Evolutionary conservation across 2,888 invertebrate species (phyloP), one percentile per base, ranked within the genome.

Genomic region (Caenorhabditis parvicauda): DNA sequence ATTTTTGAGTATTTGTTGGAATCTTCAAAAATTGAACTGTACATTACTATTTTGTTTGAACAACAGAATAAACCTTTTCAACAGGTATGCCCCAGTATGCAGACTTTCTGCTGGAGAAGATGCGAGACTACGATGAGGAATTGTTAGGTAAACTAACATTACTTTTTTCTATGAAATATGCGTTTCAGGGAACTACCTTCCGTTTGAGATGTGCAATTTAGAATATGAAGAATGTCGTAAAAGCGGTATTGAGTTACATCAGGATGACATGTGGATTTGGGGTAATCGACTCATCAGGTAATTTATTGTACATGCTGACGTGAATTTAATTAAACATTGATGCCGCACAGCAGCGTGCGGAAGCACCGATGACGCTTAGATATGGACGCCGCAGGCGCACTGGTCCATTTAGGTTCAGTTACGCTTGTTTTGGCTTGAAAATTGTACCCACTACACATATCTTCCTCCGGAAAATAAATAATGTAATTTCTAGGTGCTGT

Each of bases 181-280:
- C 35, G 9, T 9, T 32, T 41, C 12, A 12, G 59, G 63, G 22
- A 54, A 70, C 38, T 81, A 81, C 55, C 67, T 66, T 49, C 77
- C 80, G 2, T 72, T 95, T 51, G 95, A 98, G 81, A 91, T 96
- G 81, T 98, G 98, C 82, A 90, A 92, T 47, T 85, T 98, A 65
- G 96, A 98, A 80, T 98, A 98, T 83, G 87, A 89, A 70, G 89
- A 72, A 39, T 53, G 55, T 41, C 72, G 74, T 37, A 95, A 95
- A 0, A 91, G 96, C 0, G 90, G 91, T 1, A 98, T 99, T 70
- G 96, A 96, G 83, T 91, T 94, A 12, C 98, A 99, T 81, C 90
- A 94, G 71, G 98, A 98, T 83, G 98, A 99, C 79, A 91, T 91
- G 81, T 98, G 98, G 98, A 87, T 99, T 57, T 99, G 98, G 98